Percentiles rank a stretch among this genome's conserved stretches.
phyloP scores from a whole-genome alignment of 2,888 invertebrate species.

The Celastrina argiolus region DNA sequence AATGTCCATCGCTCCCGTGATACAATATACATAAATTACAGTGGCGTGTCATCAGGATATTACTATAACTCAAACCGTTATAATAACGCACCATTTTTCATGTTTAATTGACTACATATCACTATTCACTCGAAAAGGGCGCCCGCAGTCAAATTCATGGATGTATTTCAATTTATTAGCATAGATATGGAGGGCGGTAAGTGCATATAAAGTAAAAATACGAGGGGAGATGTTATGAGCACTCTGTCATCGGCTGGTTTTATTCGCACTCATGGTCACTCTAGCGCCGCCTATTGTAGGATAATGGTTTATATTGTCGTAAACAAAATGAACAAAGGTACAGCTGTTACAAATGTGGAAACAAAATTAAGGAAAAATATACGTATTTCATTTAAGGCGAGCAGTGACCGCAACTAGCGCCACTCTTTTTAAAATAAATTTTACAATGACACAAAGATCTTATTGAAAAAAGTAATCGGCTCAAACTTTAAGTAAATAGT shows the following conservation, averaged over 20 bases:
- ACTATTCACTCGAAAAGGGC: slow-evolving; percentile 24
- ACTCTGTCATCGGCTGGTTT: slow-evolving; percentile 61
- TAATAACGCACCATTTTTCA: slow-evolving; percentile 19
- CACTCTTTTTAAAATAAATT: too few relatives aligned
- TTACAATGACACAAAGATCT: too few relatives aligned
- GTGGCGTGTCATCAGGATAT: slow-evolving; percentile 16
- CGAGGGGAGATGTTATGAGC: slow-evolving; percentile 49
- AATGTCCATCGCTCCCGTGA: background rate
- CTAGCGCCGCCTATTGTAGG: slow-evolving; percentile 32
- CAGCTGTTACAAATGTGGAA: slow-evolving; percentile 5
- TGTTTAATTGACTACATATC: slow-evolving; percentile 22
- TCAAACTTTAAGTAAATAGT: too few relatives aligned
- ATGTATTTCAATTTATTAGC: slow-evolving; percentile 35
- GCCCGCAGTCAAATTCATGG: slow-evolving; percentile 26
- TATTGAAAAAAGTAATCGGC: too few relatives aligned
- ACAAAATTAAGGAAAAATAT: background rate
- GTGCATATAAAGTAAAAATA: slow-evolving; percentile 57
- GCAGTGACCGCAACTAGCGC: too few relatives aligned
- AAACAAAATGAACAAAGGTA: slow-evolving; percentile 12
- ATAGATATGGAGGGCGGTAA: slow-evolving; percentile 45
- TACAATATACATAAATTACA: background rate
- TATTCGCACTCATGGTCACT: slow-evolving; percentile 53
- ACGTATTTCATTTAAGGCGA: background rate
- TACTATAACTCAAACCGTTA: slow-evolving; percentile 19
- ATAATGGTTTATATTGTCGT: slow-evolving; percentile 23